A percentile compares a stretch with the other conserved stretches of the same genome.
These are phyloP conservation scores for Hipparchia semele DNA, from an alignment of 2,888 invertebrate genomes.

Conservation along the genomic window DNA sequence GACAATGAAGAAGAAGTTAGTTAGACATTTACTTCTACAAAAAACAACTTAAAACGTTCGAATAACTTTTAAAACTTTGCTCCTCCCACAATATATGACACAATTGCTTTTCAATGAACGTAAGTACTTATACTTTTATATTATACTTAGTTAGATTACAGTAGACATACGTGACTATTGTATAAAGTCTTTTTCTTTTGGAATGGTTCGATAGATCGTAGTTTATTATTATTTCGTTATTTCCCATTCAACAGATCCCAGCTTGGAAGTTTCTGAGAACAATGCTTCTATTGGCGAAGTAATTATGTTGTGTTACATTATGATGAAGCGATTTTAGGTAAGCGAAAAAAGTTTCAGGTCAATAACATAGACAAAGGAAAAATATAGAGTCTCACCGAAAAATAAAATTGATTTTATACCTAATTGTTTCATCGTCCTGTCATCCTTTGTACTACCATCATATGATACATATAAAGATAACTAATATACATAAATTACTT, in stretches of 20 bases:
- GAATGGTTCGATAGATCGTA: background rate
- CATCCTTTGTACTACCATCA: too few species aligned
- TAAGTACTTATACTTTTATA: too few species aligned
- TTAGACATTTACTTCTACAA: background rate
- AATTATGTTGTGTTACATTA: constrained; percentile 17
- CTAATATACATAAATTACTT: too few species aligned
- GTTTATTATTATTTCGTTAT: background rate
- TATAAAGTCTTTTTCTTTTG: background rate
- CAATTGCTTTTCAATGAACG: too few species aligned
- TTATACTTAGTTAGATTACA: too few species aligned
- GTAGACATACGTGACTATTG: too few species aligned
- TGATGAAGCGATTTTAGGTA: constrained; percentile 8
- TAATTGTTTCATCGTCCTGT: too few species aligned
- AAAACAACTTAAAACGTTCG: too few species aligned
- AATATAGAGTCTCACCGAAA: background rate
- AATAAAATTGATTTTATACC: background rate
- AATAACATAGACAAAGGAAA: background rate
- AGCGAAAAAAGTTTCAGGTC: background rate
- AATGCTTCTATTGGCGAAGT: constrained; percentile 6
- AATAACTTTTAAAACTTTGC: too few species aligned
- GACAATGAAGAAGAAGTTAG: too few species aligned
- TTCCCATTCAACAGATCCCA: background rate
- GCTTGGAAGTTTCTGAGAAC: background rate
- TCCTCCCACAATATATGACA: too few species aligned
- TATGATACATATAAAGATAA: too few species aligned